Percentiles rank a stretch among this genome's conserved stretches.
Evolutionary conservation across 2,113 vertebrate genomes (phyloP).

Genomic region (Lichenostomus cassidix): DNA sequence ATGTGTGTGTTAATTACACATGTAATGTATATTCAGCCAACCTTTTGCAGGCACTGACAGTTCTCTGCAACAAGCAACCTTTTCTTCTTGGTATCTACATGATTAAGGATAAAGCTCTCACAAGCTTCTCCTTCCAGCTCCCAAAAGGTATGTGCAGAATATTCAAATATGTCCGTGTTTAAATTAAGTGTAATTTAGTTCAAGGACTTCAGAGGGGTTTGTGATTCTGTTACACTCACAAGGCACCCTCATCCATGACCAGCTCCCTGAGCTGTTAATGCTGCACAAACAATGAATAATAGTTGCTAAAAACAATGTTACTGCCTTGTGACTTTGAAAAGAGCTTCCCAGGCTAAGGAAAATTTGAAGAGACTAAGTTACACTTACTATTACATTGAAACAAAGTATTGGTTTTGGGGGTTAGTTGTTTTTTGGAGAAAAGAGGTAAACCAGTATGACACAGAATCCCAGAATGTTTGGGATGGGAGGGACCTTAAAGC

Average conservation of each 20-base stretch:
- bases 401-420: background rate
- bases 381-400: background rate
- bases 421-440: background rate
- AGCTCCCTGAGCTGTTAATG: background rate
- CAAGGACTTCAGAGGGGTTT: background rate
- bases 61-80: background rate
- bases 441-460: background rate
- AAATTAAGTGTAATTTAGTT: background rate
- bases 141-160: background rate
- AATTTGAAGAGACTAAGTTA: background rate
- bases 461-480: background rate
- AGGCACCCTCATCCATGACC: background rate
- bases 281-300: background rate
- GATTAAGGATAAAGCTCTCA: background rate
- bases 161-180: background rate
- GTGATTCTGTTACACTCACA: background rate
- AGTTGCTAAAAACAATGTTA: background rate
- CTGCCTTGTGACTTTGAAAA: background rate
- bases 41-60: background rate
- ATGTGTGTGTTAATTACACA: background rate
- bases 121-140: background rate
- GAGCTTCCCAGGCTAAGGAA: background rate
- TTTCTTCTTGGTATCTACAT: background rate
- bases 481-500: background rate
- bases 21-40: background rate